Base-by-base conservation (phyloP, 2,113 vertebrate genomes). In the Cynocephalus volans region DNA sequence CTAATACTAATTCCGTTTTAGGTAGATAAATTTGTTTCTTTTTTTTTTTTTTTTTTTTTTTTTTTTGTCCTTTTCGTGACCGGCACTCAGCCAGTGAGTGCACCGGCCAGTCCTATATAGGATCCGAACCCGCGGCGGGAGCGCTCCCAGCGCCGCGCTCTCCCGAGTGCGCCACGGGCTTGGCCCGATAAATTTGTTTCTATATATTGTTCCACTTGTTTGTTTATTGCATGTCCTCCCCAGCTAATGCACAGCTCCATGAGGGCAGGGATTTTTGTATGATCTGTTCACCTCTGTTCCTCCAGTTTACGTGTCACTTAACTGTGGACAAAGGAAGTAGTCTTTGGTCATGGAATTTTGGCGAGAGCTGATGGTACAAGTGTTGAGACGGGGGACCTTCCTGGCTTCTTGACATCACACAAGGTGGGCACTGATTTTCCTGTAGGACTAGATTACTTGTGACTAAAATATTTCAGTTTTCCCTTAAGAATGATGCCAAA, bases 291-390 rank as follows among this genome's bases (percentile, higher is more conserved):
- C 36, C 14, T 90, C 48, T 81, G n/a, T 56, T 70, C 77, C 60
- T 84, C 10, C 36, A 81, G n/a, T 73, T 96, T 73, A 73, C 86
- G 79, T 91, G 21, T 81, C 76, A 92, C 28, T 96, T 82, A 70
- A 76, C 2, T 5, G 6, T 15, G n/a, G 28, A 31, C 33, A 69
- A 91, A 75, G 28, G 79, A 85, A 82, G 17, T 45, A 84, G 88
- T 84, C 24, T 76, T 79, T 48, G 28, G 33, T 84, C 58, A 50
- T 93, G 33, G 36, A 65, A 84, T 89, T 89, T 79, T 56, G 36
- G n/a, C 80, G 24, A 64, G 33, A 86, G 58, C 15, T 65, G 41
- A 31, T 62, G 23, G 19, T 67, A 6, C 33, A 73, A 64, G 36
- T 67, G 9, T 31, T 75, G 65, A 75, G 23, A 67, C 23, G 54